Conservation (phyloP, 2,113 vertebrate species). For the Phalacrocorax aristotelis region DNA sequence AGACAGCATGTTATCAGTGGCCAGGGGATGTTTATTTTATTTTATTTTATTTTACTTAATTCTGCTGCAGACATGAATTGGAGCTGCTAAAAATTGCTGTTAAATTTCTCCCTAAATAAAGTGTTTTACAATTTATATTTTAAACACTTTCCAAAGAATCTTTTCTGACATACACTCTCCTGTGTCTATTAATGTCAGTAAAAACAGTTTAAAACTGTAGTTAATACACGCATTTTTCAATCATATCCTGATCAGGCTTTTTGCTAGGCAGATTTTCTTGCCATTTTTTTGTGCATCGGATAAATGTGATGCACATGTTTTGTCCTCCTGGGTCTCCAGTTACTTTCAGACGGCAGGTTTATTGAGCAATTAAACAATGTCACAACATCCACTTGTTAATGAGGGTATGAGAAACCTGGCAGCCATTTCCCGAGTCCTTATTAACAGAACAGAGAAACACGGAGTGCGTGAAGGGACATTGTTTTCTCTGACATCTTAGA, state of each 20-base stretch:
- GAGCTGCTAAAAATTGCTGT: background rate
- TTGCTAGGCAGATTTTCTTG: background rate
- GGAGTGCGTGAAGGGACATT: background rate
- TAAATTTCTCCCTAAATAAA: background rate
- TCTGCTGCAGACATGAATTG: background rate
- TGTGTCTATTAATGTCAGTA: background rate
- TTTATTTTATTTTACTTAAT: background rate
- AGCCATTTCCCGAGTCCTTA: background rate
- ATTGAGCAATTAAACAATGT: slow-evolving; percentile 31
- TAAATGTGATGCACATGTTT: background rate
- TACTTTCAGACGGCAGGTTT: background rate
- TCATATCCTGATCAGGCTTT: background rate
- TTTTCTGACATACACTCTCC: background rate
- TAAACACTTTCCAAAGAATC: background rate
- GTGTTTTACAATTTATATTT: background rate
- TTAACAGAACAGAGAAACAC: background rate
- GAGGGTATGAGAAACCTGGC: background rate
- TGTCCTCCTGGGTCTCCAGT: background rate
- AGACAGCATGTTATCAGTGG: background rate
- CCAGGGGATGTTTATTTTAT: background rate
- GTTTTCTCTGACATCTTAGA: background rate
- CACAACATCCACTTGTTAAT: background rate
- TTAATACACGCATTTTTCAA: background rate
- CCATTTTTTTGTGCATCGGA: background rate
- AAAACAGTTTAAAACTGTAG: background rate